Conservation (phyloP, 2,888 invertebrate genomes). For the Neoitamus cyanurus region DNA sequence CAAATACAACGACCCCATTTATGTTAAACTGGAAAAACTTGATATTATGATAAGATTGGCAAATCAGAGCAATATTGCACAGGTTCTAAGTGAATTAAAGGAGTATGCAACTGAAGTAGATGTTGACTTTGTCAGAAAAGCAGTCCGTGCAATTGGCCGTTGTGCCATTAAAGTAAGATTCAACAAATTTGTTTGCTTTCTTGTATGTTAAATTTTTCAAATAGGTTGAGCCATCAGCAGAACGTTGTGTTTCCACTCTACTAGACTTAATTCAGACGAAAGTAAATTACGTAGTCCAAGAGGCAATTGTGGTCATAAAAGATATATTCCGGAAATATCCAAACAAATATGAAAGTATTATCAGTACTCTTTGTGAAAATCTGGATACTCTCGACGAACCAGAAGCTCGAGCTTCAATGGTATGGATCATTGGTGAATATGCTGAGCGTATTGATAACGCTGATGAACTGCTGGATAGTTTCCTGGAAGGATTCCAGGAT, state of each 20-base stretch:
- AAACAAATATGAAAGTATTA: constrained; percentile 99
- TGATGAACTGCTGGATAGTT: constrained; percentile 96
- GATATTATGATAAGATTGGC: constrained; percentile 99
- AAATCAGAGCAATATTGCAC: constrained; percentile 97
- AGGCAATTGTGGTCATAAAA: constrained; percentile 99
- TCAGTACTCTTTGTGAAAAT: constrained; percentile 98
- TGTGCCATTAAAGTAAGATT: constrained; percentile 90
- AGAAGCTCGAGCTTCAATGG: constrained; percentile 98
- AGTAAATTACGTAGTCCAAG: constrained; percentile 99
- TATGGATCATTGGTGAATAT: constrained; percentile 95
- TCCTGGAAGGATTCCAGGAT: constrained; percentile 97
- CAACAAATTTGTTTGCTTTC: background rate
- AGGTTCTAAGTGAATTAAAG: constrained; percentile 97
- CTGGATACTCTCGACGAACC: constrained; percentile 98
- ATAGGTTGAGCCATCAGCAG: constrained; percentile 90
- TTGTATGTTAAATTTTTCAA: background rate
- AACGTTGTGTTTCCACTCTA: constrained; percentile 96
- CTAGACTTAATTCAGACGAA: constrained; percentile 99
- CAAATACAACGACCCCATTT: constrained; percentile 99
- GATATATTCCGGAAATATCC: constrained; percentile 98
- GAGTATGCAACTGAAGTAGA: constrained; percentile 99
- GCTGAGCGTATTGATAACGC: constrained; percentile 99
- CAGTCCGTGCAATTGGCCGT: constrained; percentile 97
- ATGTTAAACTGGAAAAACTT: constrained; percentile 97
- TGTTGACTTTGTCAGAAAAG: constrained; percentile 99